Evolutionary conservation across 2,888 invertebrate genomes (phyloP).

Genomic region (Lasioglossum lativentre): DNA sequence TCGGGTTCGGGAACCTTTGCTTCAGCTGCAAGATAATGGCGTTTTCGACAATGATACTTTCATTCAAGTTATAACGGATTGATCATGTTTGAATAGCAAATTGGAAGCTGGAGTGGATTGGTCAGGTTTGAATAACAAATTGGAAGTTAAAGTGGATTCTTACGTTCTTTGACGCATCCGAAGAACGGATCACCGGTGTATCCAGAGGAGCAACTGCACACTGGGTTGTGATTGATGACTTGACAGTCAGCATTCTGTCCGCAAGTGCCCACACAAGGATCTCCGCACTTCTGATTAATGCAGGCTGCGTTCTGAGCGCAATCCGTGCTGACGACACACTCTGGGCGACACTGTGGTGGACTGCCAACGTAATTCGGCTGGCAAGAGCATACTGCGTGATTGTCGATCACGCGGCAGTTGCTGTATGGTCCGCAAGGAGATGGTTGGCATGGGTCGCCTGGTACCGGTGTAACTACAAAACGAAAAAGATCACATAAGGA

Average conservation of each 20-base stretch:
- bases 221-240: conserved; percentile 94
- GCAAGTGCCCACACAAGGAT: conserved; percentile 94
- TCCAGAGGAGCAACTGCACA: conserved; percentile 92
- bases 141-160: conserved; percentile 79
- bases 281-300: conserved; percentile 91
- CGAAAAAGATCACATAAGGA: background rate
- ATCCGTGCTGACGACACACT: conserved; percentile 93
- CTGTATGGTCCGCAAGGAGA: conserved; percentile 94
- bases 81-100: background rate
- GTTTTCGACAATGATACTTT: no score
- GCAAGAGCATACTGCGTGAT: conserved; percentile 93
- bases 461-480: conserved; percentile 61
- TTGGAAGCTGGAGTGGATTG: no score
- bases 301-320: conserved; percentile 93
- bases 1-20: conserved; percentile 67
- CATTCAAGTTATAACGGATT: background rate
- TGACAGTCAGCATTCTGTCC: conserved; percentile 93
- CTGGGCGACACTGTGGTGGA: conserved; percentile 92
- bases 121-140: background rate
- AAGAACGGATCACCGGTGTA: conserved; percentile 93
- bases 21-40: conserved; percentile 31
- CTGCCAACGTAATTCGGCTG: conserved; percentile 91
- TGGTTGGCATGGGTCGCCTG: conserved; percentile 87
- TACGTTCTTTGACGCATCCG: conserved; percentile 89
- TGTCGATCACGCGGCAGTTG: conserved; percentile 90